A percentile compares a stretch with the other conserved stretches of the same genome.
phyloP scores from a whole-genome alignment of 2,113 vertebrate species.

The Casuarius casuarius region DNA sequence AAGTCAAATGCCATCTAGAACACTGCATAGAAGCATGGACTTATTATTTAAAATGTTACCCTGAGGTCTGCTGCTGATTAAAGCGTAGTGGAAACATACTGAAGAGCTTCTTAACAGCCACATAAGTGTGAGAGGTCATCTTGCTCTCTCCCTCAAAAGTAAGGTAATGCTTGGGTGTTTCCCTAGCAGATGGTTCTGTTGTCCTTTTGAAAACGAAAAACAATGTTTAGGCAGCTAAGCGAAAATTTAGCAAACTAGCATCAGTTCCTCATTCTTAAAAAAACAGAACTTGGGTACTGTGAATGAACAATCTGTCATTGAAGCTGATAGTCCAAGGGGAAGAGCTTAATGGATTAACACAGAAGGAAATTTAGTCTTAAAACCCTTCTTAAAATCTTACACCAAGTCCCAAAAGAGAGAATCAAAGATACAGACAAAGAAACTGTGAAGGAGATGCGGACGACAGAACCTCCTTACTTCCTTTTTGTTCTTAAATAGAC shows the following conservation, averaged over 20 bases:
- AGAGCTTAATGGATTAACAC: constrained; percentile 30
- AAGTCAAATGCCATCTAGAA: neutral
- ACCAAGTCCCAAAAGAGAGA: neutral
- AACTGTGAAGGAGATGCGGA: neutral
- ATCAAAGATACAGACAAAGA: neutral
- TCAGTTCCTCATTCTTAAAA: neutral
- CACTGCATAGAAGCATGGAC: neutral
- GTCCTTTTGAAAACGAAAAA: neutral
- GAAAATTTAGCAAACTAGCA: neutral
- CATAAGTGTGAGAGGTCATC: neutral
- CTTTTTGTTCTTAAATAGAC: neutral
- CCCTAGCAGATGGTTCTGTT: neutral
- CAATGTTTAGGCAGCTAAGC: neutral
- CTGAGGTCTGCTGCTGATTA: neutral
- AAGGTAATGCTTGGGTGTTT: neutral
- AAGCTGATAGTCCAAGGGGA: neutral
- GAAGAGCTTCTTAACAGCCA: neutral
- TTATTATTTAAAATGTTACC: neutral
- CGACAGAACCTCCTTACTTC: neutral
- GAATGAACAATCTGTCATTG: neutral
- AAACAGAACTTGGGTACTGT: neutral
- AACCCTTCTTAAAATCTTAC: neutral
- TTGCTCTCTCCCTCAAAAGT: neutral
- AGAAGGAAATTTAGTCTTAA: constrained; percentile 29
- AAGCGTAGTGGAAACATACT: neutral